Conservation (phyloP, 92 coral and sea anemone genomes). For the Porites rus region DNA sequence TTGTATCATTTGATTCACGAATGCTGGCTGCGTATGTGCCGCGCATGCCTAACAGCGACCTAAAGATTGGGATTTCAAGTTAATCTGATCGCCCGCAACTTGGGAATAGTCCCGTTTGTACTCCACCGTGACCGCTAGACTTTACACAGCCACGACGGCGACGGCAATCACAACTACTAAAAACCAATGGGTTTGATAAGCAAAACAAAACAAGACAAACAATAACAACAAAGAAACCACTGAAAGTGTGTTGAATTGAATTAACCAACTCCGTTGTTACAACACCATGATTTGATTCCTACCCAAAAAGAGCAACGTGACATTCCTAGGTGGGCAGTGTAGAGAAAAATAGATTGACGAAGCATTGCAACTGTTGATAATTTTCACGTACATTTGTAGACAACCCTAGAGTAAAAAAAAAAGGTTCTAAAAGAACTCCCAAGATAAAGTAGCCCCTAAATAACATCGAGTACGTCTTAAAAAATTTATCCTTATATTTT, state of each 20-base stretch:
- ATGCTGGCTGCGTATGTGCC: background rate
- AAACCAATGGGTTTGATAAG: background rate
- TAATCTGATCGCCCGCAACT: background rate
- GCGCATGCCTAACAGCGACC: background rate
- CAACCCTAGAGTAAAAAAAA: too few relatives aligned
- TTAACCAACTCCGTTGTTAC: background rate
- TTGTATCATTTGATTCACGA: background rate
- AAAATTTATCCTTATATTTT: background rate
- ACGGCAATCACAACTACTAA: background rate
- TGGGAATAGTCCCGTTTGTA: background rate
- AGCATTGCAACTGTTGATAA: background rate
- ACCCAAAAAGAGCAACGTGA: background rate
- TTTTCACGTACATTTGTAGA: background rate
- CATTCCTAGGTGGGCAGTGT: background rate
- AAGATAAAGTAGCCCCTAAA: too few relatives aligned
- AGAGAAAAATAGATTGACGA: background rate
- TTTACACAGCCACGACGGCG: background rate
- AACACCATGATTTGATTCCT: slow-evolving; percentile 1
- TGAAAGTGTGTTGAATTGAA: slow-evolving; percentile 1
- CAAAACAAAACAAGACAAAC: background rate
- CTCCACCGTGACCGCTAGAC: background rate
- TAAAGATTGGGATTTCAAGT: background rate
- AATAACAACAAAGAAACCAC: background rate
- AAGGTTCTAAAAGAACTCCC: too few relatives aligned
- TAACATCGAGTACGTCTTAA: background rate